phyloP scores from a whole-genome alignment of 2,797 vertebrate genomes.

The Tachyglossus aculeatus region DNA sequence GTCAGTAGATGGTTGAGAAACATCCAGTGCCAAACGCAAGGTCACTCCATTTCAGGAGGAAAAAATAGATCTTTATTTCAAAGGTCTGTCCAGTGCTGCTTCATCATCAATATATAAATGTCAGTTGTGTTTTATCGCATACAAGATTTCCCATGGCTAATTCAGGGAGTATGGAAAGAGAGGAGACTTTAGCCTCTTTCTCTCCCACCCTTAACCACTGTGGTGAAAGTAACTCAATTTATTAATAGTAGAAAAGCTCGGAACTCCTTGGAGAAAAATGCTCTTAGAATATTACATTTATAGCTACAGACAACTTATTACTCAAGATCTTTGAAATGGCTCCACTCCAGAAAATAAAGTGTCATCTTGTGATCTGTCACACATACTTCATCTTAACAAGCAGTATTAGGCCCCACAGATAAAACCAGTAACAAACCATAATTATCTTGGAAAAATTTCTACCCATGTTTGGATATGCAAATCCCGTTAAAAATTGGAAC shows the following conservation, averaged over 20 bases:
- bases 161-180: conserved; percentile 25
- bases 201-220: not conserved
- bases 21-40: conserved; percentile 22
- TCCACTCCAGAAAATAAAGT: conserved; percentile 43
- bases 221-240: conserved; percentile 22
- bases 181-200: not conserved
- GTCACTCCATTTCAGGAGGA: conserved; percentile 10
- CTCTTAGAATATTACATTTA: conserved; percentile 34
- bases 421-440: not conserved
- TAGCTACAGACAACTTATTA: conserved; percentile 28
- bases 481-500: not conserved
- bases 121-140: not conserved
- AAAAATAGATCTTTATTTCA: conserved; percentile 18
- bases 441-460: conserved; percentile 13
- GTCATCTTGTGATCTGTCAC: conserved; percentile 35
- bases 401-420: not conserved
- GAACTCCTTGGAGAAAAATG: conserved; percentile 11
- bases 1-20: conserved; percentile 24
- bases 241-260: conserved; percentile 30
- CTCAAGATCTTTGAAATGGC: conserved; percentile 27
- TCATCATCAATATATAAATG: conserved; percentile 9
- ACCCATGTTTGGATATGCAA: not conserved
- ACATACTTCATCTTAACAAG: conserved; percentile 34
- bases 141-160: conserved; percentile 25
- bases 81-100: conserved; percentile 1